phyloP scores from a whole-genome alignment of 2,888 invertebrate species.

The Drosophila nigritarsus region DNA sequence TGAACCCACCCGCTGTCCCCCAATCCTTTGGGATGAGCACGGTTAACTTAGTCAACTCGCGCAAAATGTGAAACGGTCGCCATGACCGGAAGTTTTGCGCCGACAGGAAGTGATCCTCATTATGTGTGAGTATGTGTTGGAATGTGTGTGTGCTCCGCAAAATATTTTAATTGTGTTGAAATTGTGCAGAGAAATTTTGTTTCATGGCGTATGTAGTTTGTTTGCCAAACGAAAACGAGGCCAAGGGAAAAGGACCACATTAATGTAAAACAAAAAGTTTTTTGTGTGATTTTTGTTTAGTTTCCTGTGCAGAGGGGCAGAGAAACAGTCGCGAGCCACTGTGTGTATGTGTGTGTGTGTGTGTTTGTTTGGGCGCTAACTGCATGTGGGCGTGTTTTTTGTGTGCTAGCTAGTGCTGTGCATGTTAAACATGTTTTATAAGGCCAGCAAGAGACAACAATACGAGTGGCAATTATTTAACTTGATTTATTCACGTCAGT shows the following conservation, averaged over 20 bases:
- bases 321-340: slow-evolving; percentile 15
- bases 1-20: background rate
- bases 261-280: slow-evolving; percentile 58
- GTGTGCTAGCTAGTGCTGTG: slow-evolving; percentile 26
- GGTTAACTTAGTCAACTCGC: slow-evolving; percentile 50
- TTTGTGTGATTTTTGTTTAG: slow-evolving; percentile 39
- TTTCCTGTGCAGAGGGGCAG: slow-evolving; percentile 28
- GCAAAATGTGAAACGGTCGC: slow-evolving; percentile 50
- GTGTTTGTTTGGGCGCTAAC: slow-evolving; percentile 8
- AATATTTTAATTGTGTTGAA: slow-evolving; percentile 76
- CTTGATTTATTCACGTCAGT: slow-evolving; percentile 75
- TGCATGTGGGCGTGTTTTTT: slow-evolving; percentile 34
- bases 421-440: slow-evolving; percentile 47
- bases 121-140: slow-evolving; percentile 13
- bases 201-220: slow-evolving; percentile 42
- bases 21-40: slow-evolving; percentile 13
- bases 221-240: slow-evolving; percentile 3
- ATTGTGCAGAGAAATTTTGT: slow-evolving; percentile 67
- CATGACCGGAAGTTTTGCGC: slow-evolving; percentile 65
- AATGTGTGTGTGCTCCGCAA: slow-evolving; percentile 41
- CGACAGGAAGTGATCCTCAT: slow-evolving; percentile 69
- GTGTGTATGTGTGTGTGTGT: background rate
- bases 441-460: slow-evolving; percentile 62
- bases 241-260: slow-evolving; percentile 12
- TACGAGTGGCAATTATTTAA: slow-evolving; percentile 77